Evolutionary conservation across 1,140 invertebrate species (phyloP), one percentile per base, ranked within the genome.

Genomic region (Pogonomyrmex barbatus): DNA sequence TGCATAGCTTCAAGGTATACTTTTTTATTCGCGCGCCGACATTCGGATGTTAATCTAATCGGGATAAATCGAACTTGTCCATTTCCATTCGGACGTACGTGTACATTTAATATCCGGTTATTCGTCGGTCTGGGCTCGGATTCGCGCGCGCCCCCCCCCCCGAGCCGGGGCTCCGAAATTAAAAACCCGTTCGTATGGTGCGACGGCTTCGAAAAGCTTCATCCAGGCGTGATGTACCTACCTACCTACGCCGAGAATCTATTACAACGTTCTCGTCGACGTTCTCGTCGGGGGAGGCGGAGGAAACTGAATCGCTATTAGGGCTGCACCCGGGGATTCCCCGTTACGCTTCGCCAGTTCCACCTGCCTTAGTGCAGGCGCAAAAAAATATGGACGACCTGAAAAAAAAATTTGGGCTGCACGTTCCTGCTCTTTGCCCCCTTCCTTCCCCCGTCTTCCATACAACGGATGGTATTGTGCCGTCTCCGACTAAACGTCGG

Each of bases 241-340:
- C 50, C 70, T 81, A 81, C 84, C 77, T 85, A 85, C 75, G 42
- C 24, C 42, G 52, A 67, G 52, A 54, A 50, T 47, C 52, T 67
- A 47, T 50, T 50, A 39, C 2, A 24, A 39, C 33, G 24, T 50
- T 54, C 39, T 50, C 52, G 52, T 24, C 33, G 65, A 70, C 56
- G n/a, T n/a, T n/a, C n/a, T 24, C 24, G 24, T 67, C 30, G 63
- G 76, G 65, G 77, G 76, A 82, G 52, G 71, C 52, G 71, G 83
- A 54, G 70, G 58, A 54, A 70, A 73, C 62, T 84, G 83, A 88
- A 88, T 89, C 73, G 87, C 85, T 87, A 90, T 90, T 91, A 91
- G 24, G 24, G 89, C 87, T 70, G 63, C 87, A 84, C 85, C 85
- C 71, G 67, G 73, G 73, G 68, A 90, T 87, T 91, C 73, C 62